Evolutionary conservation across 1,140 invertebrate species (phyloP), one percentile per base, ranked within the genome.

Genomic region (Heliconius congener): DNA sequence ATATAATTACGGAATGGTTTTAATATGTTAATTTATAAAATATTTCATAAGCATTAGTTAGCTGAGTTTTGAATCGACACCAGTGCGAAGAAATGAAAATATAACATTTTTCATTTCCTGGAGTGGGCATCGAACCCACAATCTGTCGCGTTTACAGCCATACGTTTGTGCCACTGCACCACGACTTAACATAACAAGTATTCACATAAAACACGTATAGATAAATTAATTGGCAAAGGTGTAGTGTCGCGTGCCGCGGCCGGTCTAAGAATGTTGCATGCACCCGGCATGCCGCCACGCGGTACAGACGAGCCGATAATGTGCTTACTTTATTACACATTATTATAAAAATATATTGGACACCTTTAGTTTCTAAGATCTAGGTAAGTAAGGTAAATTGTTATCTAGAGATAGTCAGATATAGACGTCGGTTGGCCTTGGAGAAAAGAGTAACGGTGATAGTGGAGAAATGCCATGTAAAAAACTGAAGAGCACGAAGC

Each of bases 181-280:
- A 52, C 18, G 5, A 52, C 16, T 52, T 16, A 52, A 55, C 18
- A 34, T 23, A 71, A 77, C 70, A 66, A 66, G 27, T 66, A 5
- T 27, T 60, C 39, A 39, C 50, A 52, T 18, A 71, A 77, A 71
- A 60, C 66, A 77, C 27, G 50, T 72, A 74, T 46, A 66, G 30
- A 66, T 66, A 66, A 66, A 66, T 66, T 76, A 80, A 80, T 80
- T 80, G 71, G 74, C 79, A 80, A 80, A 80, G 79, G 79, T 80
- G 60, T 30, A 30, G 74, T 52, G 74, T 80, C 79, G 79, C 79
- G 74, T 80, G 79, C 79, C 79, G 50, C 46, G 50, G 74, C 79
- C 79, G 70, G 71, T 73, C 55, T 66, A 80, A 73, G 79, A 80
- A 80, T 80, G 79, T 77, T 34, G 74, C 79, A 70, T 30, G 8